Base-by-base conservation (phyloP, 2,797 vertebrate species). In the Gallinago stenura region DNA sequence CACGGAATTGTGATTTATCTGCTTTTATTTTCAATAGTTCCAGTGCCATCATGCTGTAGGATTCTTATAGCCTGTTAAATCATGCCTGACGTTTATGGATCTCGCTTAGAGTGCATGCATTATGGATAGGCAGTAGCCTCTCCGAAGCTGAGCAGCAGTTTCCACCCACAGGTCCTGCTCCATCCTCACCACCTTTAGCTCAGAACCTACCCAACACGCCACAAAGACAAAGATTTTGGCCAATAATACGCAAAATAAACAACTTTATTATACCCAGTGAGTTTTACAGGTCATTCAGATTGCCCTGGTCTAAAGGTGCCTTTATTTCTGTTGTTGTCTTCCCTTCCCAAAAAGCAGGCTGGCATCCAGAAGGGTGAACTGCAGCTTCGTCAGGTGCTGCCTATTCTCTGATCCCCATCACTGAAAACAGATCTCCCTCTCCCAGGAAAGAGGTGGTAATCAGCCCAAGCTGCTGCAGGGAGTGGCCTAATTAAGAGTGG, bases 11-110 rank as follows among this genome's bases (percentile, higher is more conserved):
- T 95, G 93, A 96, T 97, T 96, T 97, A 94, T 95, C 83, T 77
- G 83, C 83, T 93, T 97, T 93, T 93, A 94, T 95, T 93, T 96
- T 91, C 93, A 65, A 39, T 80, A 87, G 92, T 87, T 96, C 71
- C 86, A 85, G 81, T 77, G 89, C 83, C 90, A 93, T 94, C 78
- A 61, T 92, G 78, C 92, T 85, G 87, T 83, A 85, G 93, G 71
- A 53, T 92, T 97, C 96, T 96, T 95, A 95, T 90, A 85, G 90
- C 76, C 73, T 83, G 73, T 94, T 96, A 94, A 93, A 96, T 96
- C 93, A 94, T 83, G 71, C 33, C 81, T 87, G 95, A 92, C 81
- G 0, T 94, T 96, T 96, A 96, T 95, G 86, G 93, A 84, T 96
- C 51, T 71, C 50, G 69, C 89, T 95, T 77, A 92, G 84, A 92